Evolutionary conservation across 1,140 invertebrate genomes (phyloP), one percentile per base, ranked within the genome.

Genomic region (Macrobrachium rosenbergii): DNA sequence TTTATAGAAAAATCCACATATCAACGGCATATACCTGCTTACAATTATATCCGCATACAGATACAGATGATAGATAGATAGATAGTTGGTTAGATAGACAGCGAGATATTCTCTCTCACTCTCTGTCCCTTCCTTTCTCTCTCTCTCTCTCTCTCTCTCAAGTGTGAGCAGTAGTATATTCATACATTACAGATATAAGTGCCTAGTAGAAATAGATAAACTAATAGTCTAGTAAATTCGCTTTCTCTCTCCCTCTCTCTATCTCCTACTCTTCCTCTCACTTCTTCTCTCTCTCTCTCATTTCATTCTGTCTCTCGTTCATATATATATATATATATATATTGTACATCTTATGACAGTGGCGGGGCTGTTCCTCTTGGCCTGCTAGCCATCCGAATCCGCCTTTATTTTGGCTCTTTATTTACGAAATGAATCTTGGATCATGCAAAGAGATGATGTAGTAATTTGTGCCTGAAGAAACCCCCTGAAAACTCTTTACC

Each of bases 371-470:
- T 58, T 58, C 59, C 45, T 77, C 59, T n/a, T 77, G 75, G 73
- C 76, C 45, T 59, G 82, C 82, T 43, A 84, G 82, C 82, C 82
- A 84, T 84, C 82, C 64, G 82, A 69, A 52, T 52, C 52, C 12
- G 52, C 52, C 52, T 52, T 12, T 52, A 52, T 52, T 12, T 52
- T 52, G 52, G 52, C 52, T 52, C 52, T 52, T 52, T 52, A 52
- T 52, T 52, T 52, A 52, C 52, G 52, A 52, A 52, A 52, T 52
- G 52, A 52, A 52, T 52, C 52, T 52, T 52, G 52, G 52, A 12
- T 52, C 52, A 5, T 52, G 52, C 52, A 52, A 12, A 52, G 52
- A 52, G 12, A 52, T 52, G 52, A 52, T 52, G 52, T 52, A 52
- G 52, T 52, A 0, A 52, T 52, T 52, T 52, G 52, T 52, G 52